These are phyloP conservation scores for Columba livia DNA, from an alignment of 2,113 vertebrate species.

Conservation along the genomic window DNA sequence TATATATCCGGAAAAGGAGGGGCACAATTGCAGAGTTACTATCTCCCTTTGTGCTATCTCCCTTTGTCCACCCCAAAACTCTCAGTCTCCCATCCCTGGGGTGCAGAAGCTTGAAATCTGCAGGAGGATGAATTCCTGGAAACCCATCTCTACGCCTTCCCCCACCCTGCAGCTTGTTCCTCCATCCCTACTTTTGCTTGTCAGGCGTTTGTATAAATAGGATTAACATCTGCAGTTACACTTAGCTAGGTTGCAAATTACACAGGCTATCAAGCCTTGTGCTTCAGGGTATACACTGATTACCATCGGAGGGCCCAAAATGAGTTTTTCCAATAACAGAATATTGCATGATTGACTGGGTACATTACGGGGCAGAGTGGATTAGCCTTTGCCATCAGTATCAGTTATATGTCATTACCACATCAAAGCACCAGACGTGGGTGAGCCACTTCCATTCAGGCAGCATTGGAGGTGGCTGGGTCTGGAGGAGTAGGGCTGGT, in stretches of 20 bases:
- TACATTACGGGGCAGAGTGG: slow-evolving; percentile 37
- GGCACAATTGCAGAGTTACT: neutral
- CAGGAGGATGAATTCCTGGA: neutral
- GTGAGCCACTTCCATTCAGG: neutral
- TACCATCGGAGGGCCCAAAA: slow-evolving; percentile 47
- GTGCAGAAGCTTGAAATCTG: neutral
- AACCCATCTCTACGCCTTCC: neutral
- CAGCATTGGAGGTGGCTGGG: neutral
- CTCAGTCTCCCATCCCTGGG: neutral
- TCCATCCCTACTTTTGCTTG: neutral
- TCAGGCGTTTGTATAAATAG: slow-evolving; percentile 58
- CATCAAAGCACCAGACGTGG: neutral
- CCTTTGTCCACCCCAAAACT: neutral
- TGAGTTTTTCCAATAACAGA: slow-evolving; percentile 60
- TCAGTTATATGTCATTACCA: slow-evolving; percentile 27
- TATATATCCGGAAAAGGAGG: neutral
- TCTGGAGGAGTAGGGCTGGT: neutral
- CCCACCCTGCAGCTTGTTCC: neutral
- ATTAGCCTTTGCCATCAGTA: slow-evolving; percentile 56
- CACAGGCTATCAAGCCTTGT: slow-evolving; percentile 40
- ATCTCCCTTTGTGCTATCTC: neutral
- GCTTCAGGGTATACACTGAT: slow-evolving; percentile 50
- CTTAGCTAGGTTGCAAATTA: slow-evolving; percentile 62
- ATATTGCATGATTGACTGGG: slow-evolving; percentile 50
- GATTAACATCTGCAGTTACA: slow-evolving; percentile 64